These are phyloP conservation scores for Lophius americanus DNA, from an alignment of 2,797 vertebrate genomes.

Conservation along the genomic window DNA sequence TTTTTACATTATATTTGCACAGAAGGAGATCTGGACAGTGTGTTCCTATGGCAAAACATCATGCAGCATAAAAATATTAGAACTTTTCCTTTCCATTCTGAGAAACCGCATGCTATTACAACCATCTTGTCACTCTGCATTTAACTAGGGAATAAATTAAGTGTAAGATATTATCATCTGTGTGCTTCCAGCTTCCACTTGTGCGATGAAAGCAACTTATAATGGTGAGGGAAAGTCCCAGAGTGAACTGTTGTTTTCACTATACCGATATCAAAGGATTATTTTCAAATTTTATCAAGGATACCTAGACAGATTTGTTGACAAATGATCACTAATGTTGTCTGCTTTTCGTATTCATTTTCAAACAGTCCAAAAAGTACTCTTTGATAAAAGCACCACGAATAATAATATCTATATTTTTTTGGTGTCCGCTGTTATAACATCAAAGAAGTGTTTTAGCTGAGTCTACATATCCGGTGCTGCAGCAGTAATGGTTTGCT, in stretches of 20 bases:
- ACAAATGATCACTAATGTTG: not conserved
- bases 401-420: not conserved
- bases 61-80: conserved; percentile 30
- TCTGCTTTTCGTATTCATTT: conserved; percentile 16
- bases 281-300: conserved; percentile 22
- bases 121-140: conserved; percentile 48
- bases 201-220: conserved; percentile 58
- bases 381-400: too few relatives aligned
- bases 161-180: conserved; percentile 62
- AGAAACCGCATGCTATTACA: conserved; percentile 54
- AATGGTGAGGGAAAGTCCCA: conserved; percentile 29
- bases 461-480: not conserved
- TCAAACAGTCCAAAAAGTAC: too few relatives aligned
- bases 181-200: conserved; percentile 48
- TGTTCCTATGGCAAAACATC: conserved; percentile 19
- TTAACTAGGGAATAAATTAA: too few relatives aligned
- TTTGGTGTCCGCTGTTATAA: not conserved
- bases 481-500: conserved; percentile 15
- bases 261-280: not conserved
- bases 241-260: conserved; percentile 29
- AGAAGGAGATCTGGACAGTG: not conserved
- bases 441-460: conserved; percentile 12
- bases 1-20: conserved; percentile 13
- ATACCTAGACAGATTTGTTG: conserved; percentile 7
- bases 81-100: conserved; percentile 30